These are phyloP conservation scores for Scytalopus superciliaris DNA, from an alignment of 2,113 vertebrate genomes.

Conservation along the genomic window DNA sequence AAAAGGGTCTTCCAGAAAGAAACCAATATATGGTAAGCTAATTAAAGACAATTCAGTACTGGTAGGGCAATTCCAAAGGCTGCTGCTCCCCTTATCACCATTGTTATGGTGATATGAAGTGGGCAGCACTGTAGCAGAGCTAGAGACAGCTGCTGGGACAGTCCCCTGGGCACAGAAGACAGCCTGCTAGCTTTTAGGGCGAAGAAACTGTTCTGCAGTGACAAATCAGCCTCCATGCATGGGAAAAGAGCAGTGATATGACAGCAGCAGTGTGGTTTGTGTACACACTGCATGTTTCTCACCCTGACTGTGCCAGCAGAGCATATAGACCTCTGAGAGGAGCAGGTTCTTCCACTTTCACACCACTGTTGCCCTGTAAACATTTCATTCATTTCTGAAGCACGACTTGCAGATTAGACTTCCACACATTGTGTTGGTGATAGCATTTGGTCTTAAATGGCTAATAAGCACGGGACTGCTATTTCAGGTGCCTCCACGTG, in stretches of 20 bases:
- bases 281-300: background rate
- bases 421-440: conserved; percentile 6
- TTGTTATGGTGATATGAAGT: background rate
- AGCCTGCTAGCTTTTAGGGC: background rate
- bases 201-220: background rate
- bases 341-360: conserved; percentile 50
- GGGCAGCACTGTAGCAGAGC: background rate
- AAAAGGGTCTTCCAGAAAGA: background rate
- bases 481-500: conserved; percentile 16
- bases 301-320: background rate
- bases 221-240: background rate
- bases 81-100: background rate
- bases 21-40: background rate
- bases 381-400: conserved; percentile 21
- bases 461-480: conserved; percentile 28
- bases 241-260: background rate
- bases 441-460: conserved; percentile 6
- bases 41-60: background rate
- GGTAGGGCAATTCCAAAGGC: background rate
- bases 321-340: background rate
- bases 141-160: background rate
- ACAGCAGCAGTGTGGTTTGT: background rate
- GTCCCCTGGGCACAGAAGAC: background rate
- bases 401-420: conserved; percentile 3
- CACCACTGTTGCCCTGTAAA: background rate